phyloP scores from a whole-genome alignment of 2,797 vertebrate species.

The Enteromius viviparus region DNA sequence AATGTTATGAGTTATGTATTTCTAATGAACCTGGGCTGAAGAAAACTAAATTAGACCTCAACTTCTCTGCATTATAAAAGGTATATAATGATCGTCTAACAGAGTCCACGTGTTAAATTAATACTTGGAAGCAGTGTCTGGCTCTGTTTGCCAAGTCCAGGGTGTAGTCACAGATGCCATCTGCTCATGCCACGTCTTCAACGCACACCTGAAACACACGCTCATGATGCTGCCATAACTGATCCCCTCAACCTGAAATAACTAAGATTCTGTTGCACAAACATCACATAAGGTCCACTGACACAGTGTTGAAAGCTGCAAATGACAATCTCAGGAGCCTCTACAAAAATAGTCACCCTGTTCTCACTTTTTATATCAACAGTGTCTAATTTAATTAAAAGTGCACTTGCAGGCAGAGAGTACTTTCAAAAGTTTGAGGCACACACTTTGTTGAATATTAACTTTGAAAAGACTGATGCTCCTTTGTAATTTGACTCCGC shows the following conservation, averaged over 20 bases:
- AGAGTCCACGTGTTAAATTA: slow-evolving; percentile 58
- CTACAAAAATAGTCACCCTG: slow-evolving; percentile 34
- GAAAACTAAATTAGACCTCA: background rate
- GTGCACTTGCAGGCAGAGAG: background rate
- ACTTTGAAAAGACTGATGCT: slow-evolving; percentile 3
- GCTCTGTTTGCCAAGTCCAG: slow-evolving; percentile 57
- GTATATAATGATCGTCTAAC: slow-evolving; percentile 29
- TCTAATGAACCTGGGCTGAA: background rate
- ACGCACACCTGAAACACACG: slow-evolving; percentile 54
- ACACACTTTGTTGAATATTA: slow-evolving; percentile 16
- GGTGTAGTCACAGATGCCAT: slow-evolving; percentile 58
- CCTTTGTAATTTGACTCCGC: slow-evolving; percentile 16
- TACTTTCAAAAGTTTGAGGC: slow-evolving; percentile 36
- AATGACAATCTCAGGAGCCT: slow-evolving; percentile 19
- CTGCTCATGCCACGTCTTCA: slow-evolving; percentile 51
- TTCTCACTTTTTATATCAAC: slow-evolving; percentile 36
- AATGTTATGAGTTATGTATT: background rate
- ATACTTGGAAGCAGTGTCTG: slow-evolving; percentile 46
- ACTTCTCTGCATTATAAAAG: slow-evolving; percentile 27
- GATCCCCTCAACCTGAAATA: slow-evolving; percentile 41
- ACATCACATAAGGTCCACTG: slow-evolving; percentile 33
- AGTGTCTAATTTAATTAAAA: slow-evolving; percentile 25
- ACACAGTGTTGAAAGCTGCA: slow-evolving; percentile 40
- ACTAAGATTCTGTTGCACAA: slow-evolving; percentile 28
- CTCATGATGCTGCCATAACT: slow-evolving; percentile 33